These are phyloP conservation scores for Ceratothoa steindachneri DNA, from an alignment of 2,888 invertebrate species.

Conservation along the genomic window DNA sequence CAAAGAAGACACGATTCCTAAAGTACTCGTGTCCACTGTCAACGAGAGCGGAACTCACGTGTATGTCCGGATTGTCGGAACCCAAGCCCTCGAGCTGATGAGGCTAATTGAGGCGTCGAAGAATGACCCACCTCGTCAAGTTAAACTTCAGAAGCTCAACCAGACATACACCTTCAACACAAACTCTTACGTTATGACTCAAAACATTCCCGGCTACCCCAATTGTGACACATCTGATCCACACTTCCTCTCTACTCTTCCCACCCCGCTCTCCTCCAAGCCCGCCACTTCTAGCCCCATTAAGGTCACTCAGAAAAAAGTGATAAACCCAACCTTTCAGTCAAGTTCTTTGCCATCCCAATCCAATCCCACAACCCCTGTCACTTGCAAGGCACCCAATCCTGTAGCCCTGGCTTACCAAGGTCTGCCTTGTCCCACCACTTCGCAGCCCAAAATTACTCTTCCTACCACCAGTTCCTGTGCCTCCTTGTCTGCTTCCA, in stretches of 20 bases:
- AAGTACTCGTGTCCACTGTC: conserved; percentile 36
- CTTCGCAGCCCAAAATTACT: neutral
- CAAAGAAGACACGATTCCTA: neutral
- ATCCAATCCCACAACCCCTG: conserved; percentile 10
- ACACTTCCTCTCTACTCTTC: neutral
- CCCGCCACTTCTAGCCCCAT: neutral
- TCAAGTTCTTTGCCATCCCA: conserved; percentile 3
- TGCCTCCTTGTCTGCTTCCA: conserved; percentile 17
- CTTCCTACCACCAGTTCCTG: neutral
- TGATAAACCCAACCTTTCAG: neutral
- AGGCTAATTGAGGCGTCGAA: conserved; percentile 33
- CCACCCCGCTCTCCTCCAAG: conserved; percentile 5
- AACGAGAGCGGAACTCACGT: conserved; percentile 31
- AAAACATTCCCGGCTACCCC: conserved; percentile 39
- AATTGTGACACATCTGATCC: conserved; percentile 23
- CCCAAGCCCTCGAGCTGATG: conserved; percentile 36
- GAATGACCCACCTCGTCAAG: conserved; percentile 36
- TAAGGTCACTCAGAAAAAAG: conserved; percentile 3
- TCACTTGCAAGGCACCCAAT: conserved; percentile 20
- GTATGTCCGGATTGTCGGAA: conserved; percentile 38
- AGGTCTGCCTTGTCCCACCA: conserved; percentile 18
- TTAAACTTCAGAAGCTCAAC: conserved; percentile 39
- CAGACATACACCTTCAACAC: conserved; percentile 43
- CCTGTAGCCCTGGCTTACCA: conserved; percentile 42
- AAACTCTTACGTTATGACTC: conserved; percentile 39